Evolutionary conservation across 2,113 vertebrate species (phyloP), one percentile per base, ranked within the genome.

Genomic region (Axis porcinus): DNA sequence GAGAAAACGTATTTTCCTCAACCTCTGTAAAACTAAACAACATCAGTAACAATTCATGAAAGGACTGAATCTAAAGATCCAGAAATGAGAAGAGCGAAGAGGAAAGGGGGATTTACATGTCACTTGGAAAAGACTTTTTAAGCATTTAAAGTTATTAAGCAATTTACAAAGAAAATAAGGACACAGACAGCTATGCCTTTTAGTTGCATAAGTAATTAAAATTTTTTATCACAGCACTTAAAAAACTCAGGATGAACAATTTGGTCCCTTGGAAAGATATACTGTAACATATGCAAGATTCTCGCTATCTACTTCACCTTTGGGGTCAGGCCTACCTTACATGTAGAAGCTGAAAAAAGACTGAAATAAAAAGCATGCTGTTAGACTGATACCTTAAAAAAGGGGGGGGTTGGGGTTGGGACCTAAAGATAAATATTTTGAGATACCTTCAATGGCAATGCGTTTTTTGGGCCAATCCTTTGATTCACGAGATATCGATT

Each of bases 391-490:
- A 81, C 43, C 67, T 91, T 94, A 70, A 86, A 94, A 88, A 45
- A 28, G 25, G 27, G 13, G 12, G 11, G 64, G 52, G 19, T 7
- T 7, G 3, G 40, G 21, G 30, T 45, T 47, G 17, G 25, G 58
- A 64, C 60, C 79, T 67, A 60, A 94, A 94, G 57, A 89, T 83
- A 95, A 89, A 92, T 43, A 92, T 84, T 88, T 54, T 43, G 76
- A 88, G 64, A 98, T 98, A 99, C 99, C 99, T 98, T 99, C 99
- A 89, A 99, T 98, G 95, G 99, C 99, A 86, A 99, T 99, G 95
- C 99, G 99, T 85, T 99, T 99, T 98, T 99, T 99, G 64, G 99
- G 99, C 99, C 99, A 99, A 97, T 99, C 99, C 98, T 99, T 99
- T 40, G 99, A 99, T 97, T 99, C 99, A 50, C 99, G 98, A 91